phyloP scores from a whole-genome alignment of 2,113 vertebrate species.

The Ailurus styani region DNA sequence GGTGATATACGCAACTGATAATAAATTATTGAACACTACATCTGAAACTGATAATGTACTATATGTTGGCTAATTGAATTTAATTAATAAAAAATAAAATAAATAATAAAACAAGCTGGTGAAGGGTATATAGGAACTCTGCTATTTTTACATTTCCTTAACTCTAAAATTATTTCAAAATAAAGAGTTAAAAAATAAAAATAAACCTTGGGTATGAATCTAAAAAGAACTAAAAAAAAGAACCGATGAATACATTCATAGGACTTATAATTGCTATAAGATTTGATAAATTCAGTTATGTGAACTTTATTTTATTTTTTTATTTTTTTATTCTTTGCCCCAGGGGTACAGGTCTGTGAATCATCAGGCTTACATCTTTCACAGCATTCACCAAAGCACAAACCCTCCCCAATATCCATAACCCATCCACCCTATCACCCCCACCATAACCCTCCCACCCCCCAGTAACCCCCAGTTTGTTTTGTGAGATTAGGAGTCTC shows the following conservation, averaged over 20 bases:
- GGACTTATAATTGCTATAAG: neutral
- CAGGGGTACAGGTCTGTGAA: no score
- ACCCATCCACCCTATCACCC: no score
- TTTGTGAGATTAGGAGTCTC: no score
- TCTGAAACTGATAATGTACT: neutral
- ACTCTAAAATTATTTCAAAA: neutral
- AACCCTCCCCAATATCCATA: no score
- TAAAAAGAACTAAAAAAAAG: neutral
- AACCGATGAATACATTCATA: neutral
- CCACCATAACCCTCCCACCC: no score
- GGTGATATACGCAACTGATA: neutral
- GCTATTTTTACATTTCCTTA: neutral
- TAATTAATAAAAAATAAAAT: neutral
- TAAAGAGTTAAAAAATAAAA: neutral
- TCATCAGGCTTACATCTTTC: no score
- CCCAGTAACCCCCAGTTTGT: no score
- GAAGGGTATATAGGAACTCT: neutral
- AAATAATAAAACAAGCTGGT: neutral
- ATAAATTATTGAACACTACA: neutral
- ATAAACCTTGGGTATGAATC: neutral
- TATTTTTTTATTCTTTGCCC: no score
- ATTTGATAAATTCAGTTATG: conserved; percentile 11
- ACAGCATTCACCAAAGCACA: no score
- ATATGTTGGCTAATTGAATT: neutral
- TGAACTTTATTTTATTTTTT: no score